Percentiles rank a stretch among this genome's conserved stretches.
These are phyloP conservation scores for Eudyptes chrysolophus DNA, from an alignment of 2,113 vertebrate species.

Conservation along the genomic window DNA sequence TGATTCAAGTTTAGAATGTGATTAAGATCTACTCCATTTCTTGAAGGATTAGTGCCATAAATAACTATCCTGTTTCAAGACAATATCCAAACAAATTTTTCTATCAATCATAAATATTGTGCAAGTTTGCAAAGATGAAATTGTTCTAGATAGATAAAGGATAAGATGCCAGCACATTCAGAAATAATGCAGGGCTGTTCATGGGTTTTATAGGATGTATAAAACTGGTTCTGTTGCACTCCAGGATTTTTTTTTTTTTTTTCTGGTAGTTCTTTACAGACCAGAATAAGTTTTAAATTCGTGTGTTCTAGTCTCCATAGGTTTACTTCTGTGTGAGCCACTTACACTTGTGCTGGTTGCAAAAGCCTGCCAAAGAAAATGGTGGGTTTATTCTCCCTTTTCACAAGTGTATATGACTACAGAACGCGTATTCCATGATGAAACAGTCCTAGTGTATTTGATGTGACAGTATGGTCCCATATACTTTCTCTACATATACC, in stretches of 20 bases:
- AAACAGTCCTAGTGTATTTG: background rate
- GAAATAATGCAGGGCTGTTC: background rate
- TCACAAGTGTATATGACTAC: background rate
- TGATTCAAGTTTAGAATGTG: background rate
- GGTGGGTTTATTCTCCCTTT: background rate
- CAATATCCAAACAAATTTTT: background rate
- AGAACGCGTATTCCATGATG: background rate
- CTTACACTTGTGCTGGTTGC: background rate
- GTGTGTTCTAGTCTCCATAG: background rate
- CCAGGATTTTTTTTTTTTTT: background rate
- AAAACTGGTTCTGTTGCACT: background rate
- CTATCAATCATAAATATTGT: background rate
- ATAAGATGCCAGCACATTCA: background rate
- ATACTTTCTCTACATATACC: background rate
- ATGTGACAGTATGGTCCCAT: background rate
- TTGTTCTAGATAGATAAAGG: background rate
- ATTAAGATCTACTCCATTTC: background rate
- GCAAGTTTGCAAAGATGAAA: background rate
- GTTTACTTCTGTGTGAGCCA: background rate
- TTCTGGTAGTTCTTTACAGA: background rate
- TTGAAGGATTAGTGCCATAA: background rate
- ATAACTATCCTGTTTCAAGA: background rate
- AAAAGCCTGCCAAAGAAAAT: background rate
- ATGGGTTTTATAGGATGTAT: background rate
- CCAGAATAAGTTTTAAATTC: background rate